A percentile compares a stretch with the other conserved stretches of the same genome.
Evolutionary conservation across 1,140 invertebrate species (phyloP).

Genomic region (Tribolium castaneum): DNA sequence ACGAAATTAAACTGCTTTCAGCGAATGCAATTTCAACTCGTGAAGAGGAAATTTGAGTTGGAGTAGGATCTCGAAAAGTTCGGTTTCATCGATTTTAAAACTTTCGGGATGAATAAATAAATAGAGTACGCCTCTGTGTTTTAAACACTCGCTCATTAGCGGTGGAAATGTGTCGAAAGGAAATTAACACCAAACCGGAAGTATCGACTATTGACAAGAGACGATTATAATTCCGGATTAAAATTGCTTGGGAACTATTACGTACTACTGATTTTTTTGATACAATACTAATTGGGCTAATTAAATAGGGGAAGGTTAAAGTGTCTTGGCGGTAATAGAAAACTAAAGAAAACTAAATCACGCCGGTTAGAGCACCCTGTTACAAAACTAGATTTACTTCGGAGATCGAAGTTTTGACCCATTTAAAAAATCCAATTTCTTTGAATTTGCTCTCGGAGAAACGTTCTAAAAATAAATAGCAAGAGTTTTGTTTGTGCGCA

Average conservation of each 20-base stretch:
- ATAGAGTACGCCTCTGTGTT: neutral
- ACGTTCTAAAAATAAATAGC: too few species aligned
- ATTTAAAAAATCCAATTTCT: neutral
- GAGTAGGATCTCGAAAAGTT: too few species aligned
- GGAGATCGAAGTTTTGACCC: neutral
- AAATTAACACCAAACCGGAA: neutral
- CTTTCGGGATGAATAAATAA: too few species aligned
- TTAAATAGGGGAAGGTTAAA: neutral
- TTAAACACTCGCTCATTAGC: neutral
- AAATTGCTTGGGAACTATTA: neutral
- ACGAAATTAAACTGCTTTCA: too few species aligned
- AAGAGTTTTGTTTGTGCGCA: neutral
- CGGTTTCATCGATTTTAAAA: too few species aligned
- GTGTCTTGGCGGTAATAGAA: neutral
- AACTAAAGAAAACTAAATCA: neutral
- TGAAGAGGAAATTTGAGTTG: too few species aligned
- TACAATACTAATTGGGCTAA: too few species aligned
- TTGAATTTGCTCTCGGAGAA: too few species aligned
- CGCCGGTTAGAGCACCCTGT: neutral
- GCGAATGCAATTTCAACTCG: too few species aligned
- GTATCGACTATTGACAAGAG: neutral
- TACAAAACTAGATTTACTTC: too few species aligned
- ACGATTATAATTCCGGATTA: neutral
- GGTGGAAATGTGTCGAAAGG: neutral
- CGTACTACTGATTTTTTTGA: neutral